phyloP scores from a whole-genome alignment of 2,888 invertebrate species.

The Acanthococcus lagerstroemiae region DNA sequence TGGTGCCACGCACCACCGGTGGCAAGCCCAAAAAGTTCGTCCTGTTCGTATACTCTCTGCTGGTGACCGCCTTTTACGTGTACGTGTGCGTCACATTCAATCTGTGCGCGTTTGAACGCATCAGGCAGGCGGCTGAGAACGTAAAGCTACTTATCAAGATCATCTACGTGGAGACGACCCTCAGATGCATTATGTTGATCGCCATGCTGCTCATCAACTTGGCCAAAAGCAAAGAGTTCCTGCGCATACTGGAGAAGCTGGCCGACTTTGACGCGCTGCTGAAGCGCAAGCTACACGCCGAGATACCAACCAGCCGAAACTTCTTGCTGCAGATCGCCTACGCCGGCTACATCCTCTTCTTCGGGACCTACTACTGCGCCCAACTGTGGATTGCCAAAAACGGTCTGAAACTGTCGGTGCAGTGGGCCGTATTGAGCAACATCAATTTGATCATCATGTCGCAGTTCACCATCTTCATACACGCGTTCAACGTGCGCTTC shows the following conservation, averaged over 20 bases:
- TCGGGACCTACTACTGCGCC: conserved; percentile 11
- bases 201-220: conserved; percentile 7
- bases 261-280: conserved; percentile 11
- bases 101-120: conserved; percentile 5
- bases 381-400: conserved; percentile 8
- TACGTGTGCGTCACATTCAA: conserved; percentile 22
- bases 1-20: conserved; percentile 12
- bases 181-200: conserved; percentile 10
- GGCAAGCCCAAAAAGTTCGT: not conserved
- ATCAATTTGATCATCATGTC: conserved; percentile 20
- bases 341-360: conserved; percentile 12
- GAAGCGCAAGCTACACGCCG: conserved; percentile 11
- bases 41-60: conserved; percentile 10
- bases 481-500: conserved; percentile 12
- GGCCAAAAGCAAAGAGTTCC: conserved; percentile 13
- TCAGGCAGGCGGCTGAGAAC: not conserved
- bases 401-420: conserved; percentile 5
- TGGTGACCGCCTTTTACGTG: conserved; percentile 6
- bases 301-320: conserved; percentile 2
- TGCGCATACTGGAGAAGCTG: conserved; percentile 9
- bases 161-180: conserved; percentile 14
- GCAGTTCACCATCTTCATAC: conserved; percentile 13
- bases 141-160: conserved; percentile 20
- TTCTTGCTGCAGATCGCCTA: conserved; percentile 3
- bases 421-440: conserved; percentile 17